A percentile compares a stretch with the other conserved stretches of the same genome.
These are phyloP conservation scores for Platyscapa corneri DNA, from an alignment of 1,140 invertebrate genomes.

Conservation along the genomic window DNA sequence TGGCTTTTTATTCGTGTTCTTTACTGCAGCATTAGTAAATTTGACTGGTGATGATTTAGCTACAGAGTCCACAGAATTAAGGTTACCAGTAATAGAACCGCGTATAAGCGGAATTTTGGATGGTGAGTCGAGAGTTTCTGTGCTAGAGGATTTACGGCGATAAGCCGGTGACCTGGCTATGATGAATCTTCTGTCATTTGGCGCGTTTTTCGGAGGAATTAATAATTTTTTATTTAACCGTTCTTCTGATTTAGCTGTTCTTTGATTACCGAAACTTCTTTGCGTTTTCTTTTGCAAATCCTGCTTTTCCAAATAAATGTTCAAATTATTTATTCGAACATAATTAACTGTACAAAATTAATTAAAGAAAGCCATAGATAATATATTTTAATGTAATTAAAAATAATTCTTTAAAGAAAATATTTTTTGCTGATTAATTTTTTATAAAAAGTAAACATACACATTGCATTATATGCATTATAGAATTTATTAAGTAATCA, in stretches of 20 bases:
- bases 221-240: conserved; percentile 21
- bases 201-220: conserved; percentile 20
- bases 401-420: no score
- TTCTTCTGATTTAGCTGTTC: conserved; percentile 9
- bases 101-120: conserved; percentile 65
- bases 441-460: no score
- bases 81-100: conserved; percentile 11
- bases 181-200: conserved; percentile 25
- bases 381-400: no score
- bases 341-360: no score
- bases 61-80: neutral
- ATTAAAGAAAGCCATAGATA: no score
- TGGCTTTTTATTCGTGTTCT: neutral
- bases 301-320: neutral
- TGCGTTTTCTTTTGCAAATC: neutral
- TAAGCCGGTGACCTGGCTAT: conserved; percentile 48
- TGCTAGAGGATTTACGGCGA: conserved; percentile 38
- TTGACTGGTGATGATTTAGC: conserved; percentile 32
- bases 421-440: no score
- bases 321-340: neutral
- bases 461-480: no score
- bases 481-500: no score
- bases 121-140: conserved; percentile 58
- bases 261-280: neutral
- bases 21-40: neutral